Evolutionary conservation across 2,113 vertebrate genomes (phyloP).

Genomic region (Myrmecophaga tridactyla): DNA sequence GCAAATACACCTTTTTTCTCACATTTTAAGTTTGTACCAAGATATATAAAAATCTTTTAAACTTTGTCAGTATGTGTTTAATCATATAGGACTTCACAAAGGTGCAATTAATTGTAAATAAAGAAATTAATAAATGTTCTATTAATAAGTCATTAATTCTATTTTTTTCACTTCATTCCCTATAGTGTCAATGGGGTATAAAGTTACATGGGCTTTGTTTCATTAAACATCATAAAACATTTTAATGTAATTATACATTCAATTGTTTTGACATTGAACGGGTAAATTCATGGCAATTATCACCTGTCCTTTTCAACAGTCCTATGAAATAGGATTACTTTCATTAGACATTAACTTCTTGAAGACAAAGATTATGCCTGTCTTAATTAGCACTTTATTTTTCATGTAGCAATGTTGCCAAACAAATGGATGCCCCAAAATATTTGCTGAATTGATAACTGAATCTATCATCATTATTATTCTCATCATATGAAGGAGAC

Average conservation of each 20-base stretch:
- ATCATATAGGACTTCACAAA: neutral
- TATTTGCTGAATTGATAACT: neutral
- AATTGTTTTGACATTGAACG: neutral
- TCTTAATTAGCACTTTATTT: neutral
- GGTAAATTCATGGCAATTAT: neutral
- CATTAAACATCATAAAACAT: neutral
- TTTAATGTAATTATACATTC: neutral
- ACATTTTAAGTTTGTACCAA: neutral
- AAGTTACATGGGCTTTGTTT: neutral
- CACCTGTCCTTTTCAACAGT: neutral
- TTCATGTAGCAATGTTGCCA: neutral
- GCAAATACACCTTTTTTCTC: neutral
- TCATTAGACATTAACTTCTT: neutral
- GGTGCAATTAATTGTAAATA: neutral
- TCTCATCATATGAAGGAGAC: neutral
- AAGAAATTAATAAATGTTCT: neutral
- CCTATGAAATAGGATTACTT: neutral
- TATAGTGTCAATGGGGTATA: neutral
- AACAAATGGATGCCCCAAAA: neutral
- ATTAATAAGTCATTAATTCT: neutral
- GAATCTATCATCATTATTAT: neutral
- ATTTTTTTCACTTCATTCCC: neutral
- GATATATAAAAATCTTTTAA: neutral
- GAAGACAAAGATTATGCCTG: neutral
- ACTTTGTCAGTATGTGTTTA: neutral